phyloP scores from a whole-genome alignment of 2,797 vertebrate genomes.

The Steatocranus sp. region DNA sequence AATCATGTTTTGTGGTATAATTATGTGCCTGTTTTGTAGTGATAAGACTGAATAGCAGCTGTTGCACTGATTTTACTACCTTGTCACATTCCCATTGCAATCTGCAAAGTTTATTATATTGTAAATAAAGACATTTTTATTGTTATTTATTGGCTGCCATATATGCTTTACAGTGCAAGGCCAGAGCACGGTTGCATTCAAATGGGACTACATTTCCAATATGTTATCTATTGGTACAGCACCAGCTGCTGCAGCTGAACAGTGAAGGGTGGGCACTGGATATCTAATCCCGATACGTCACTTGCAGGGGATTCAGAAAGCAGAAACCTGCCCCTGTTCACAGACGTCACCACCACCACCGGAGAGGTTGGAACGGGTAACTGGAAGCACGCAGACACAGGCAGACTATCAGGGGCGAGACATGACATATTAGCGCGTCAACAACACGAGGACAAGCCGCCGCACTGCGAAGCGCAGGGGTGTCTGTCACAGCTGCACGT shows the following conservation, averaged over 20 bases:
- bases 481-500: slow-evolving; percentile 4
- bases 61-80: neutral
- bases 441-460: neutral
- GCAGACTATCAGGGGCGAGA: neutral
- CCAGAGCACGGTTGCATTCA: neutral
- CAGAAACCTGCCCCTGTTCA: slow-evolving; percentile 64
- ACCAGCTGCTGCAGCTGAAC: slow-evolving; percentile 20
- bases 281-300: slow-evolving; percentile 69
- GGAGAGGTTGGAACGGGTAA: slow-evolving; percentile 40
- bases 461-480: neutral
- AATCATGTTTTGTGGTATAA: neutral
- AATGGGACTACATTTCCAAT: neutral
- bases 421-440: slow-evolving; percentile 28
- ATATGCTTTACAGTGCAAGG: neutral
- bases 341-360: slow-evolving; percentile 69
- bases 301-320: slow-evolving; percentile 62
- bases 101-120: neutral
- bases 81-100: neutral
- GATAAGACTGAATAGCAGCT: neutral
- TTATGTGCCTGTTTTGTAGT: neutral
- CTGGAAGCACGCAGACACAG: slow-evolving; percentile 4
- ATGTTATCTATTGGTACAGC: neutral
- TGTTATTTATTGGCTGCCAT: neutral
- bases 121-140: neutral
- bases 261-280: slow-evolving; percentile 50